phyloP scores from a whole-genome alignment of 1,140 invertebrate species.

The Scaptomyza hsui region DNA sequence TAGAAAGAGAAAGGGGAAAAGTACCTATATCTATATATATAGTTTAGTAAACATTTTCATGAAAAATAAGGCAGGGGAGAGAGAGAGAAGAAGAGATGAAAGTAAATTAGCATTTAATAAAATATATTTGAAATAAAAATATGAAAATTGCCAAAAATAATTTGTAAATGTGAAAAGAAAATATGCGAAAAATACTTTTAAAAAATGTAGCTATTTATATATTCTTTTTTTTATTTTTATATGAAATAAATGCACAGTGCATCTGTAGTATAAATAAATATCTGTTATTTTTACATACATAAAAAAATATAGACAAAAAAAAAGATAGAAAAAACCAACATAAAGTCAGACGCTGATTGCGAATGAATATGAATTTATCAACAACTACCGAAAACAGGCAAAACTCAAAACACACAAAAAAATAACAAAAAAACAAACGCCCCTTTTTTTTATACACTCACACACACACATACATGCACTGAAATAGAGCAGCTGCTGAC shows the following conservation, averaged over 20 bases:
- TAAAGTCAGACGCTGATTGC: conserved; percentile 43
- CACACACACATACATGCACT: conserved; percentile 2
- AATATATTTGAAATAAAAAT: too few species aligned
- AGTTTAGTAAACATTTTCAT: too few species aligned
- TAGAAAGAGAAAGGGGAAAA: background rate
- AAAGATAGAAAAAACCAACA: background rate
- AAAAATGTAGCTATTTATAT: too few species aligned
- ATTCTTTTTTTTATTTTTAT: background rate
- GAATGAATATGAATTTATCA: conserved; percentile 51
- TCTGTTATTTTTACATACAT: background rate
- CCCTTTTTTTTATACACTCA: conserved; percentile 15
- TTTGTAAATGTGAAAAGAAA: too few species aligned
- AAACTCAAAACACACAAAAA: conserved; percentile 35
- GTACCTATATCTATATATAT: too few species aligned
- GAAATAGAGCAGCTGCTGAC: conserved; percentile 1
- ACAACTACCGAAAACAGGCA: conserved; percentile 32
- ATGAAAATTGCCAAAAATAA: too few species aligned
- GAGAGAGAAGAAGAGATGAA: too few species aligned
- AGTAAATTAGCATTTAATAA: too few species aligned
- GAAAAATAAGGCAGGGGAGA: too few species aligned
- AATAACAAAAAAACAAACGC: conserved; percentile 27
- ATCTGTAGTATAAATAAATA: background rate
- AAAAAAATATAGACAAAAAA: background rate
- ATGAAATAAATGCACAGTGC: background rate
- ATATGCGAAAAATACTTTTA: too few species aligned